These are phyloP conservation scores for Cololabis saira DNA, from an alignment of 2,113 vertebrate genomes.

Conservation along the genomic window DNA sequence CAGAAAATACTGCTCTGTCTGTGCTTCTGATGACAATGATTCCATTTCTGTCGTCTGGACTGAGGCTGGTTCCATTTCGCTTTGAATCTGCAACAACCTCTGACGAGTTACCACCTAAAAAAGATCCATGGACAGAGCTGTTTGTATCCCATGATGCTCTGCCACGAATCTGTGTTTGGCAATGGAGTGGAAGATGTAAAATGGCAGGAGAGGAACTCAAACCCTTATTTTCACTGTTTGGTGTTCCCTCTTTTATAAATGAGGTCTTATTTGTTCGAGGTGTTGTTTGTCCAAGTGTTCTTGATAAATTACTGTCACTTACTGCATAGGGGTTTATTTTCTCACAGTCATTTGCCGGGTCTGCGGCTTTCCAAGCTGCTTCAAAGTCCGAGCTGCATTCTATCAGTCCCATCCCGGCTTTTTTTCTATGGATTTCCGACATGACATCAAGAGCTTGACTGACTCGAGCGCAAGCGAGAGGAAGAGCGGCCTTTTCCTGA, in stretches of 20 bases:
- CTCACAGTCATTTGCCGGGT: slow-evolving; percentile 50
- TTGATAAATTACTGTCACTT: slow-evolving; percentile 37
- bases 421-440: slow-evolving; percentile 62
- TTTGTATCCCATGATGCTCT: slow-evolving; percentile 64
- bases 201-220: slow-evolving; percentile 74
- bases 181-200: slow-evolving; percentile 75
- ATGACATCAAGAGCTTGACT: slow-evolving; percentile 73
- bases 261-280: slow-evolving; percentile 69
- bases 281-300: slow-evolving; percentile 37
- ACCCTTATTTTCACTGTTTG: slow-evolving; percentile 55
- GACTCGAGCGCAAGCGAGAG: slow-evolving; percentile 71
- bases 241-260: slow-evolving; percentile 42
- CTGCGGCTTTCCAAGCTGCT: slow-evolving; percentile 70
- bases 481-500: slow-evolving; percentile 77
- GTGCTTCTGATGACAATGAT: slow-evolving; percentile 65
- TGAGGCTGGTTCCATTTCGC: slow-evolving; percentile 46
- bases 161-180: slow-evolving; percentile 74
- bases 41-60: slow-evolving; percentile 60
- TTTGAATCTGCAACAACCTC: slow-evolving; percentile 37
- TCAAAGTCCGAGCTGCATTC: slow-evolving; percentile 76
- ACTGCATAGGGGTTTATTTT: slow-evolving; percentile 65
- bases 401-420: slow-evolving; percentile 64
- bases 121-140: slow-evolving; percentile 42
- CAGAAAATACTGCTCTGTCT: slow-evolving; percentile 67
- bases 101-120: slow-evolving; percentile 24